phyloP scores from a whole-genome alignment of 2,888 invertebrate species.

The Trissonchulus sp. region DNA sequence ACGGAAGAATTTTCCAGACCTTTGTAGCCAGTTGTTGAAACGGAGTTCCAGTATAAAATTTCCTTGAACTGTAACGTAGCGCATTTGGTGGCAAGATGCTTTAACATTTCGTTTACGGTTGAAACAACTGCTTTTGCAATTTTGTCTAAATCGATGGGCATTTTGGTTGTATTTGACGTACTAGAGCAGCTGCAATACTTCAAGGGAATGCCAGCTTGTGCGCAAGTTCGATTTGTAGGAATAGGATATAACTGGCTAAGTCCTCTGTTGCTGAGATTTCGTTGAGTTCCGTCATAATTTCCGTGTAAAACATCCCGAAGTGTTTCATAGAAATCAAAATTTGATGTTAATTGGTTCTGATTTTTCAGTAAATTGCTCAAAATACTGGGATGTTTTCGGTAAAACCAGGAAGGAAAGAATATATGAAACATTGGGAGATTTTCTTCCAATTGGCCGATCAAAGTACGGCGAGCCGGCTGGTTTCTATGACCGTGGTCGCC shows the following conservation, averaged over 20 bases:
- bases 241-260: conserved; percentile 20
- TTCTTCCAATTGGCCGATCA: background rate
- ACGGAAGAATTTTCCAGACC: background rate
- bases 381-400: background rate
- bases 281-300: conserved; percentile 25
- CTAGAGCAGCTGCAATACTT: conserved; percentile 29
- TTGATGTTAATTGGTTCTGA: background rate
- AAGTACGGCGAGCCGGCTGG: background rate
- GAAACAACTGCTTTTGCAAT: background rate
- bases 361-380: conserved; percentile 5
- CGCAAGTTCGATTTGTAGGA: conserved; percentile 25
- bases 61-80: conserved; percentile 15
- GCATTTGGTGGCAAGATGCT: conserved; percentile 2
- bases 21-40: background rate
- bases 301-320: background rate
- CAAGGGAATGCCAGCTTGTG: conserved; percentile 26
- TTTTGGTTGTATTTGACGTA: background rate
- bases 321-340: conserved; percentile 29
- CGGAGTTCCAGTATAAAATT: background rate
- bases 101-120: conserved; percentile 3
- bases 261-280: background rate
- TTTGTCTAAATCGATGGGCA: background rate
- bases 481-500: background rate
- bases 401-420: background rate
- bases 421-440: background rate